Evolutionary conservation across 1,140 invertebrate species (phyloP).

Genomic region (Cotesia vestalis): DNA sequence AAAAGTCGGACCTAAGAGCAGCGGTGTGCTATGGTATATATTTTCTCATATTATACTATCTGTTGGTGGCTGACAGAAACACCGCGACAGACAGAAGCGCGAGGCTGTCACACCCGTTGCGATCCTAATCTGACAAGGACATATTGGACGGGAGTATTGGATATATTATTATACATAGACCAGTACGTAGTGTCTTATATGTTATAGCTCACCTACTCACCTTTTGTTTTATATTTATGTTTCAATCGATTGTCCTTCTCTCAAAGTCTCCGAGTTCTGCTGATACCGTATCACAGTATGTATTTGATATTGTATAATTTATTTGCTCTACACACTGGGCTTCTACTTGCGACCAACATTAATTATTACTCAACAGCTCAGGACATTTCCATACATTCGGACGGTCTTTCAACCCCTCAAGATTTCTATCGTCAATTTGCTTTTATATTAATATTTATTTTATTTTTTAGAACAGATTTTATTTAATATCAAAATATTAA

Average conservation of each 20-base stretch:
- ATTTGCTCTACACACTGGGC: background rate
- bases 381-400: slow-evolving; percentile 18
- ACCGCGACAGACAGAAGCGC: slow-evolving; percentile 19
- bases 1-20: too few species aligned
- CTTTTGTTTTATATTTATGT: too few species aligned
- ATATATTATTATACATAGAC: background rate
- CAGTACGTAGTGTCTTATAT: too few species aligned
- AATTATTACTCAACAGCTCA: slow-evolving; percentile 11
- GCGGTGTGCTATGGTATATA: too few species aligned
- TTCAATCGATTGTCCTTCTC: too few species aligned
- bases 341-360: background rate
- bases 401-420: slow-evolving; percentile 11
- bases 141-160: slow-evolving; percentile 2
- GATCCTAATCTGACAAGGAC: slow-evolving; percentile 20
- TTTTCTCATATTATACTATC: too few species aligned
- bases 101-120: slow-evolving; percentile 15
- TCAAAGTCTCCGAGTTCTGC: background rate
- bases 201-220: background rate
- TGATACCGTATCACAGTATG: background rate
- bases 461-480: too few species aligned
- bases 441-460: too few species aligned
- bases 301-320: too few species aligned
- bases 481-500: too few species aligned
- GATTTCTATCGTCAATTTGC: too few species aligned
- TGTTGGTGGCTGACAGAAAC: slow-evolving; percentile 6